Base-by-base conservation (phyloP, 1,140 invertebrate genomes). In the Xylocopa sonorina region DNA sequence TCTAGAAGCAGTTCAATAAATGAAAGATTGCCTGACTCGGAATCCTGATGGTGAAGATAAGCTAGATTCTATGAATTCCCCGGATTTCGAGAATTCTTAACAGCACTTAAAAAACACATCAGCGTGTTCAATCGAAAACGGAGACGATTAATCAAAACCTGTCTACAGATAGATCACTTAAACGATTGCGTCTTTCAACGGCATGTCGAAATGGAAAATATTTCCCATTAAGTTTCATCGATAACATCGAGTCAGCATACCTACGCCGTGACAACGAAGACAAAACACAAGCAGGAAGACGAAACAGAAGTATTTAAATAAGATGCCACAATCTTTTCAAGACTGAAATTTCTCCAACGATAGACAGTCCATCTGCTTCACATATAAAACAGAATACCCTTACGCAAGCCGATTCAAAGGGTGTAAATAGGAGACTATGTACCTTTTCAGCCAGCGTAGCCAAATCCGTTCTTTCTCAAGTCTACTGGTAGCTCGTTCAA, bases 371-470 rank as follows among this genome's bases (percentile, higher is more conserved):
- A 9, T 4, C 38, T 38, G 18, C 10, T 24, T 34, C 48, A 14
- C 34, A 62, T 18, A 21, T 46, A 60, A 34, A 62, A n/a, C n/a
- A n/a, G n/a, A n/a, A n/a, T n/a, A n/a, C n/a, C n/a, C n/a, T n/a
- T n/a, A n/a, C n/a, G n/a, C n/a, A n/a, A n/a, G 73, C 51, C 71
- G 68, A 29, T 73, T 46, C 32, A 41, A 34, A 53, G 43, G 51
- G 58, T 78, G 77, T 69, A 50, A 18, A n/a, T 16, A 41, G 63
- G 18, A 41, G 27, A 10, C 21, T 43, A n/a, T n/a, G n/a, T n/a
- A 53, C 41, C 63, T 76, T 43, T 57, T 16, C 16, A 10, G 6
- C n/a, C 12, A 18, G 2, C 29, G 10, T 66, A 27, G 27, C 34
- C 73, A 41, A 24, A 24, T 24, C 5, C 41, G n/a, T 32, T 6